Conservation (phyloP, 2,797 vertebrate species). For the Peromyscus aztecus region DNA sequence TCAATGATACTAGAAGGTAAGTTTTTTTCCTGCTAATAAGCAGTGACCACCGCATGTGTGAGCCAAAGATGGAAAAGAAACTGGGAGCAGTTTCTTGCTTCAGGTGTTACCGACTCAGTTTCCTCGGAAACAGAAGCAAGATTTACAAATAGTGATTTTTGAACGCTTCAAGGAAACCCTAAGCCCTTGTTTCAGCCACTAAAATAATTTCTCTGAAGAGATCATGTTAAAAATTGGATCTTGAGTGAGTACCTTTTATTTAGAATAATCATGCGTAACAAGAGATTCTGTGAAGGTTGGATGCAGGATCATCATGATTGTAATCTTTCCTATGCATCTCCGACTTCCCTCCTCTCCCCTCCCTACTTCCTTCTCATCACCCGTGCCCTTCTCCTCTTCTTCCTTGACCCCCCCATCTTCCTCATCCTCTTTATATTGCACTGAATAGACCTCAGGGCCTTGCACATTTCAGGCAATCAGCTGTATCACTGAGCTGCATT, state of each 20-base stretch:
- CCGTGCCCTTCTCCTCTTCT: neutral
- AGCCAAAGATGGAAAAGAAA: slow-evolving; percentile 72
- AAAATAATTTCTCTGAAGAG: slow-evolving; percentile 82
- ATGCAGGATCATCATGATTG: neutral
- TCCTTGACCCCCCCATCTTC: neutral
- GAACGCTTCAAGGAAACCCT: slow-evolving; percentile 84
- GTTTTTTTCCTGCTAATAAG: slow-evolving; percentile 55
- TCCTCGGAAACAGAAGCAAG: slow-evolving; percentile 84
- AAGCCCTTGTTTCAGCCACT: slow-evolving; percentile 82
- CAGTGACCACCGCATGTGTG: slow-evolving; percentile 50
- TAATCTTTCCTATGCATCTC: neutral
- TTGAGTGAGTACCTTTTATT: slow-evolving; percentile 58
- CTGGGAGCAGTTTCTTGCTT: slow-evolving; percentile 71
- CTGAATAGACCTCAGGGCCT: neutral
- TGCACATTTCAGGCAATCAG: neutral
- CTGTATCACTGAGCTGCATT: neutral
- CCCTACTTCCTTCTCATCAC: neutral
- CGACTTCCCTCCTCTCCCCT: neutral
- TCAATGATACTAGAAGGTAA: neutral
- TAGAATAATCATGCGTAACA: slow-evolving; percentile 58
- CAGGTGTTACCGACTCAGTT: slow-evolving; percentile 83
- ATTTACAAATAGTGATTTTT: slow-evolving; percentile 86
- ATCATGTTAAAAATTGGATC: slow-evolving; percentile 69
- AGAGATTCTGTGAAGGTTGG: slow-evolving; percentile 37
- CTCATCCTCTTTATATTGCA: neutral